A percentile compares a stretch with the other conserved stretches of the same genome.
phyloP scores from a whole-genome alignment of 2,797 vertebrate genomes.

The Myotis daubentonii region DNA sequence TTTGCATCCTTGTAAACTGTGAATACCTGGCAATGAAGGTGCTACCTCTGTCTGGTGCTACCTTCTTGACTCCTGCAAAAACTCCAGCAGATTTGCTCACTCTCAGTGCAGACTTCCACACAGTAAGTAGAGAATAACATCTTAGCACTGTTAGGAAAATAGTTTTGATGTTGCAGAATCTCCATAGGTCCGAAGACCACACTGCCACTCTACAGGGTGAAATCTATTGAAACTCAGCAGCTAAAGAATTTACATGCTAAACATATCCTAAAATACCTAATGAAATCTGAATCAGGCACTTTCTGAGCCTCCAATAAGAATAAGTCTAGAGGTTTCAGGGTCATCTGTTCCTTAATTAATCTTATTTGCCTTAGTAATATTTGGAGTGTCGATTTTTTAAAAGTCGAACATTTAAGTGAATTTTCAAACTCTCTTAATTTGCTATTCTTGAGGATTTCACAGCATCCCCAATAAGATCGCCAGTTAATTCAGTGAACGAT shows the following conservation, averaged over 20 bases:
- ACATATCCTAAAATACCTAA: not conserved
- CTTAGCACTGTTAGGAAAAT: not conserved
- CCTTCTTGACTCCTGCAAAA: not conserved
- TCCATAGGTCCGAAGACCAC: not conserved
- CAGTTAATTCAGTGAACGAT: not conserved
- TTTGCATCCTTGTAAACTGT: not conserved
- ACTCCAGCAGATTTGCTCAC: not conserved
- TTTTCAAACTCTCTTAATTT: conserved; percentile 45
- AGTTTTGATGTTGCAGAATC: not conserved
- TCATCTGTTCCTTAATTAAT: not conserved
- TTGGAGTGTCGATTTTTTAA: not conserved
- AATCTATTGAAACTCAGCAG: not conserved
- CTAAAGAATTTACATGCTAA: not conserved
- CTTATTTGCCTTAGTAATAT: not conserved
- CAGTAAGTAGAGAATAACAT: not conserved
- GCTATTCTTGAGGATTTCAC: not conserved
- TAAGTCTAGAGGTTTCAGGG: not conserved
- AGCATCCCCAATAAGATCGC: not conserved
- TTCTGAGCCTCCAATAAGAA: conserved; percentile 15
- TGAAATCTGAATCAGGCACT: not conserved
- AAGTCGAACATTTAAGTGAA: not conserved
- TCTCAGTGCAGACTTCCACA: not conserved
- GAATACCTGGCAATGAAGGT: not conserved
- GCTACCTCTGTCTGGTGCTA: no score
- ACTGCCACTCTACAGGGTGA: not conserved